Evolutionary conservation across 2,113 vertebrate species (phyloP).

Genomic region (Proterorhinus semilunaris): DNA sequence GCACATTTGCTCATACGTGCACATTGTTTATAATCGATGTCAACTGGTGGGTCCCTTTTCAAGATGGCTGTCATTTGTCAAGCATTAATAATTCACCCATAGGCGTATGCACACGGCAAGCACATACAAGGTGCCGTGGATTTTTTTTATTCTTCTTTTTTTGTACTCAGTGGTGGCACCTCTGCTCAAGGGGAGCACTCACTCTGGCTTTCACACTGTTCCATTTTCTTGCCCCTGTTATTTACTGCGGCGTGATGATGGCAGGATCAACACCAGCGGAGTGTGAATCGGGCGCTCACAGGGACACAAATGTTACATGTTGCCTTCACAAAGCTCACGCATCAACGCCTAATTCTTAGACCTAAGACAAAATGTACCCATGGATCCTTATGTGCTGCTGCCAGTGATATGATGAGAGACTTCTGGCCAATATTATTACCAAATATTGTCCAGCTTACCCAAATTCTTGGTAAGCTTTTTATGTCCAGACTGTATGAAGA

Average conservation of each 20-base stretch:
- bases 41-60: conserved; percentile 47
- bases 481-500: neutral
- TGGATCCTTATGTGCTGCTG: neutral
- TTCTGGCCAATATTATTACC: neutral
- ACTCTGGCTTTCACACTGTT: conserved; percentile 17
- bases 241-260: conserved; percentile 14
- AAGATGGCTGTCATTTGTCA: conserved; percentile 75
- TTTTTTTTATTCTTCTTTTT: neutral
- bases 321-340: conserved; percentile 10
- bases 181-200: conserved; percentile 43
- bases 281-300: neutral
- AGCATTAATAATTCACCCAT: conserved; percentile 73
- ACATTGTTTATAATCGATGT: conserved; percentile 68
- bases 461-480: neutral
- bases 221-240: conserved; percentile 32
- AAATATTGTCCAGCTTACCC: too few species aligned
- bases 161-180: conserved; percentile 24
- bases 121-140: neutral
- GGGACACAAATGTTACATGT: neutral
- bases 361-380: neutral
- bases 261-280: conserved; percentile 6
- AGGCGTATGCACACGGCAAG: neutral
- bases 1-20: conserved; percentile 58
- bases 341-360: neutral
- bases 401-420: neutral